These are phyloP conservation scores for Mormyrus lacerda DNA, from an alignment of 2,113 vertebrate genomes.

Conservation along the genomic window DNA sequence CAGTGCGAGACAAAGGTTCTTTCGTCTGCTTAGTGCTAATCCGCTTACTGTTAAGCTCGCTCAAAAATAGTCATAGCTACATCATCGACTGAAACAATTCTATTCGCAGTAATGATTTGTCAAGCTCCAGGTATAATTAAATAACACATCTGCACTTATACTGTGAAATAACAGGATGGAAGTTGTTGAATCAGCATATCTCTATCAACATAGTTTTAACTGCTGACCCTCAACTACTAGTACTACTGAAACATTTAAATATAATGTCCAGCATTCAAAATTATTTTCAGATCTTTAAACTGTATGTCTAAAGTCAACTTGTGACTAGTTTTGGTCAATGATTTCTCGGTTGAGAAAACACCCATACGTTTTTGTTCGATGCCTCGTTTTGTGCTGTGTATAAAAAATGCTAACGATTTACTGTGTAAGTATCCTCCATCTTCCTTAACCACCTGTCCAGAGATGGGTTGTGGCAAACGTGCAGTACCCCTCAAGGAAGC, in stretches of 20 bases:
- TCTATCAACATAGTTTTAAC: background rate
- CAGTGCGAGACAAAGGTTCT: background rate
- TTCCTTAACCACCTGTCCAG: background rate
- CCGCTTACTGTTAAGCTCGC: background rate
- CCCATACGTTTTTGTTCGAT: background rate
- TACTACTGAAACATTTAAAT: background rate
- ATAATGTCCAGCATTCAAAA: background rate
- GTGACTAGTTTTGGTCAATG: background rate
- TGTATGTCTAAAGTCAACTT: background rate
- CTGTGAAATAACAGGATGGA: background rate
- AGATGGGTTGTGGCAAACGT: background rate
- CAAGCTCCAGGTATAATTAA: background rate
- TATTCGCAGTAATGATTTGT: background rate
- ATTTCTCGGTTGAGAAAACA: background rate
- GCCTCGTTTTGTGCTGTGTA: background rate
- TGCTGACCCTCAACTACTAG: background rate
- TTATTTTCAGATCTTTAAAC: background rate
- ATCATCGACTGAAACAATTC: background rate
- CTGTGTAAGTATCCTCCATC: background rate
- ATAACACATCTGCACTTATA: background rate
- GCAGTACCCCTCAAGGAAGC: background rate
- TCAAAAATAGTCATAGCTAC: background rate
- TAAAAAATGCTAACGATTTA: background rate
- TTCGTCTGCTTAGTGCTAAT: background rate
- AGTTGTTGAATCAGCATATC: background rate